Percentiles rank a stretch among this genome's conserved stretches.
phyloP scores from a whole-genome alignment of 2,797 vertebrate genomes.

The Otolemur crassicaudatus region DNA sequence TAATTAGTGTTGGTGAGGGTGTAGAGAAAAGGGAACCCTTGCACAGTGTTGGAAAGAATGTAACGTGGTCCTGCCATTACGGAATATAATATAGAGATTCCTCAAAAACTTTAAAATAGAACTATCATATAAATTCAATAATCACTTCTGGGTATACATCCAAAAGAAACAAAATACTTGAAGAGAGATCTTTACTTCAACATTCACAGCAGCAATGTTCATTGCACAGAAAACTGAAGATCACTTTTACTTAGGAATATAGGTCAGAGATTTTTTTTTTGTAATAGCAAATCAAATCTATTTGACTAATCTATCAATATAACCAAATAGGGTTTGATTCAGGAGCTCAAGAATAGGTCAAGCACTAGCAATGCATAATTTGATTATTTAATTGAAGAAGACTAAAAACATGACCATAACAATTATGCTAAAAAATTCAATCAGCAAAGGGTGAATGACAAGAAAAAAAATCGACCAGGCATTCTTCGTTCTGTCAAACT shows the following conservation, averaged over 20 bases:
- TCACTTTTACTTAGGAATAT: background rate
- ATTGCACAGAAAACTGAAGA: background rate
- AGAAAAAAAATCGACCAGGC: background rate
- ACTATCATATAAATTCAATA: background rate
- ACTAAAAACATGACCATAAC: background rate
- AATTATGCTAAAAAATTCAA: background rate
- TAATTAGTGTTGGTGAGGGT: background rate
- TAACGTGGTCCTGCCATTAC: background rate
- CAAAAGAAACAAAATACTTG: background rate
- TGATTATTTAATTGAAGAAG: background rate
- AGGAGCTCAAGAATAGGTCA: background rate
- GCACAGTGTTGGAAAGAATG: background rate
- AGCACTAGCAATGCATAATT: background rate
- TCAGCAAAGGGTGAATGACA: too few species aligned
- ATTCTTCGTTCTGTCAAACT: background rate
- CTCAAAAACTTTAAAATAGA: background rate
- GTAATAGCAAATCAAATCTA: background rate
- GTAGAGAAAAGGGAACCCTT: background rate
- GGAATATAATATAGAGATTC: background rate
- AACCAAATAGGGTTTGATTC: background rate
- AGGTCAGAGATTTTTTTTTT: background rate
- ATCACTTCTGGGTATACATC: background rate
- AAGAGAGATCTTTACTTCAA: background rate
- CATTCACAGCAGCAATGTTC: background rate
- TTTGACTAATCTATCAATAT: background rate